Evolutionary conservation across 2,888 invertebrate genomes (phyloP).

Genomic region (Selenia dentaria): DNA sequence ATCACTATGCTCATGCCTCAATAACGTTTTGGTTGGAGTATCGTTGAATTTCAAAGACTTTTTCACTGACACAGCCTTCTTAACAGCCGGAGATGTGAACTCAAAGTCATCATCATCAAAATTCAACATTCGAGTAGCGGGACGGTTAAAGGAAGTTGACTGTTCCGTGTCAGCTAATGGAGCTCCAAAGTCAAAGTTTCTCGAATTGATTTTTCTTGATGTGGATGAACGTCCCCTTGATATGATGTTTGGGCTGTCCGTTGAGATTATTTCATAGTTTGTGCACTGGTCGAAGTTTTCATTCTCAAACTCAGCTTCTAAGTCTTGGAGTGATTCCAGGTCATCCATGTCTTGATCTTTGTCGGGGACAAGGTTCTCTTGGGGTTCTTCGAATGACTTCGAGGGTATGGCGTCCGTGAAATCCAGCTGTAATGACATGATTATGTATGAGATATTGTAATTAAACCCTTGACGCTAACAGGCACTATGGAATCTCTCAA

Average conservation of each 20-base stretch:
- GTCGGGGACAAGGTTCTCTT: constrained; percentile 41
- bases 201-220: constrained; percentile 59
- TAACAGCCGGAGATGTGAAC: constrained; percentile 67
- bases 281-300: constrained; percentile 73
- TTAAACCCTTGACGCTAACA: too few species aligned
- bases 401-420: constrained; percentile 61
- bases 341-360: constrained; percentile 53
- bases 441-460: neutral
- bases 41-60: constrained; percentile 70
- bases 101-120: constrained; percentile 74
- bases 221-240: constrained; percentile 59
- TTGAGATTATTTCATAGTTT: constrained; percentile 79
- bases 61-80: constrained; percentile 59
- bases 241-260: constrained; percentile 77
- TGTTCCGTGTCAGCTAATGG: constrained; percentile 67
- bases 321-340: constrained; percentile 67
- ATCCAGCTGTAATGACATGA: constrained; percentile 58
- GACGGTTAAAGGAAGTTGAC: constrained; percentile 71
- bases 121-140: constrained; percentile 67
- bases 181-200: constrained; percentile 74
- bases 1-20: constrained; percentile 61
- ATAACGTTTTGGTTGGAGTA: constrained; percentile 50
- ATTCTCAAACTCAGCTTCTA: constrained; percentile 73
- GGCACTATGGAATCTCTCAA: too few species aligned
- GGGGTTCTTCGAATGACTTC: constrained; percentile 40